phyloP scores from a whole-genome alignment of 2,888 invertebrate species.

The Rhimphoctona megacephalus region DNA sequence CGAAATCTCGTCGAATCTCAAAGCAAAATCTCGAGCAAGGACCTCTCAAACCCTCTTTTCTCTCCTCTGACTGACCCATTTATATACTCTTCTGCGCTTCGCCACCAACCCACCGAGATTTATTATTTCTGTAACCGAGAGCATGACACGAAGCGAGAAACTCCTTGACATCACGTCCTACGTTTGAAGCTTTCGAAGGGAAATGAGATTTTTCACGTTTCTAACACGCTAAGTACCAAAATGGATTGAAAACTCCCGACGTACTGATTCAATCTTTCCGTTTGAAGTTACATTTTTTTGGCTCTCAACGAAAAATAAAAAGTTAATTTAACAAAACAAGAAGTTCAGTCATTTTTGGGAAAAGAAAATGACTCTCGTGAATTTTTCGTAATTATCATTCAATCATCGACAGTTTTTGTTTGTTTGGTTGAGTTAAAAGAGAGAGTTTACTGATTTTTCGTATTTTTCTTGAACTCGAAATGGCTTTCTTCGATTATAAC shows the following conservation, averaged over 20 bases:
- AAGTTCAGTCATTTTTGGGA: neutral
- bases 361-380: neutral
- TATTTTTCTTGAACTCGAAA: too few relatives aligned
- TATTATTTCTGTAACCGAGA: constrained; percentile 54
- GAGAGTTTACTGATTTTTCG: too few relatives aligned
- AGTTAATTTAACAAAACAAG: neutral
- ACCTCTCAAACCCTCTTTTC: constrained; percentile 43
- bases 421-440: too few relatives aligned
- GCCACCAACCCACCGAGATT: constrained; percentile 37
- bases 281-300: too few relatives aligned
- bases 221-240: neutral
- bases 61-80: constrained; percentile 68
- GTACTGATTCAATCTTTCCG: neutral
- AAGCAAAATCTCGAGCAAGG: constrained; percentile 58
- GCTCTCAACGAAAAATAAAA: too few relatives aligned
- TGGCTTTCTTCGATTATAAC: too few relatives aligned
- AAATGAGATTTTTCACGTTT: constrained; percentile 31
- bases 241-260: constrained; percentile 51
- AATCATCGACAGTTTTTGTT: neutral
- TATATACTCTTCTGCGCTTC: constrained; percentile 54
- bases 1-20: constrained; percentile 57
- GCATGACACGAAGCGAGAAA: constrained; percentile 19
- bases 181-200: constrained; percentile 44
- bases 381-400: neutral
- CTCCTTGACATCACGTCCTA: constrained; percentile 18